Evolutionary conservation across 2,797 vertebrate genomes (phyloP).

Genomic region (Rhinatrema bivittatum): DNA sequence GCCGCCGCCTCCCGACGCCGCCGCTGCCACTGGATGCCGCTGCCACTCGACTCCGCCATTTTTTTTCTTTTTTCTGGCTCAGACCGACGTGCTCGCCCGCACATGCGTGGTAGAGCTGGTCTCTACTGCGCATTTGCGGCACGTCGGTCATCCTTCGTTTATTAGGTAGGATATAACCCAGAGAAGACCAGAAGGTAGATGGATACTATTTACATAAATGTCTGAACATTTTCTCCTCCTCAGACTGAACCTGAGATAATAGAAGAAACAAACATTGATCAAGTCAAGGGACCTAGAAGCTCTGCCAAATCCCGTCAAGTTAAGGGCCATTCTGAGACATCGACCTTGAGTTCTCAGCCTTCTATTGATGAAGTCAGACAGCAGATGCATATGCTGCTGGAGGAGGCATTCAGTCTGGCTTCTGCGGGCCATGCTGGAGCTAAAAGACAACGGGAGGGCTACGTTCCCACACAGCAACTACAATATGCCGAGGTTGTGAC

Average conservation of each 20-base stretch:
- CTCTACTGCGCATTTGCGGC: too few relatives aligned
- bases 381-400: constrained; percentile 96
- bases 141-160: too few relatives aligned
- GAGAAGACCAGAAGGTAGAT: too few relatives aligned
- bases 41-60: too few relatives aligned
- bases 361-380: constrained; percentile 96
- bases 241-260: constrained; percentile 95
- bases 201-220: too few relatives aligned
- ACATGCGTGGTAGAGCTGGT: too few relatives aligned
- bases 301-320: constrained; percentile 71
- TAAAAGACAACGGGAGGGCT: constrained; percentile 69
- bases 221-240: constrained; percentile 1
- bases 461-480: constrained; percentile 71
- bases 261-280: constrained; percentile 93
- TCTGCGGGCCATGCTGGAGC: constrained; percentile 83
- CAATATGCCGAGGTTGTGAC: constrained; percentile 89
- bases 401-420: constrained; percentile 95
- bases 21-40: too few relatives aligned
- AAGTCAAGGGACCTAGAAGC: constrained; percentile 64
- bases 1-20: too few relatives aligned
- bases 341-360: constrained; percentile 96
- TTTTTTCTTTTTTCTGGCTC: too few relatives aligned
- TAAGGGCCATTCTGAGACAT: constrained; percentile 94
- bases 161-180: too few relatives aligned
- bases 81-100: too few relatives aligned